Base-by-base conservation (phyloP, 2,888 invertebrate species). In the Muschampia staudingeri region DNA sequence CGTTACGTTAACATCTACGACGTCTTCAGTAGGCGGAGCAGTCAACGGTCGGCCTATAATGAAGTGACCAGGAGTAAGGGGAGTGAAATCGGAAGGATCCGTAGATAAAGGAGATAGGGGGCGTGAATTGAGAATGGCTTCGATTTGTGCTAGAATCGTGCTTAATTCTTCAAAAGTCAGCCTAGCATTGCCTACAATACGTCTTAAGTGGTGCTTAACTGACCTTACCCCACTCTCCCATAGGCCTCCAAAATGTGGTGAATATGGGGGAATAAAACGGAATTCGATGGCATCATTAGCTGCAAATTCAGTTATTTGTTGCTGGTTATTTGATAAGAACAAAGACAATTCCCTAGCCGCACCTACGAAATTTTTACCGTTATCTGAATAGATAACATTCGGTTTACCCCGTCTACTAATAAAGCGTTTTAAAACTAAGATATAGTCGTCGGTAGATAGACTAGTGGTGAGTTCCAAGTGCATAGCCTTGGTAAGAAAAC, bases 111-210 rank as follows among this genome's bases (percentile, higher is more conserved):
- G 61, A 12, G 14, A 65, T 30, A 65, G 30, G 1, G 61, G 61
- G 9, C 61, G 61, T 65, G 61, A 65, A 65, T 65, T 65, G 14
- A 65, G 61, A 30, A 65, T 65, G 61, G 61, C 61, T 67, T 67
- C 65, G 14, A 67, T 67, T 34, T 67, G 65, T 16, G 65, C 14
- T 1, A 67, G 65, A 67, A 67, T 7, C 65, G 65, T 67, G 65
- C 34, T 34, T 67, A 67, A 34, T 16, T 67, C 65, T 67, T 67
- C 65, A 34, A 67, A 67, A 34, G 65, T 67, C 8, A 67, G 16
- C 65, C 16, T 67, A 67, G 16, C 65, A 30, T 67, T 67, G 2
- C 65, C 65, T 67, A 67, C 65, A 30, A 65, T 65, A 65, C 65
- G 65, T 34, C 65, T 67, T 67, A 67, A 34, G 16, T 67, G 65